These are phyloP conservation scores for Danio kyathit DNA, from an alignment of 2,797 vertebrate genomes.

Conservation along the genomic window DNA sequence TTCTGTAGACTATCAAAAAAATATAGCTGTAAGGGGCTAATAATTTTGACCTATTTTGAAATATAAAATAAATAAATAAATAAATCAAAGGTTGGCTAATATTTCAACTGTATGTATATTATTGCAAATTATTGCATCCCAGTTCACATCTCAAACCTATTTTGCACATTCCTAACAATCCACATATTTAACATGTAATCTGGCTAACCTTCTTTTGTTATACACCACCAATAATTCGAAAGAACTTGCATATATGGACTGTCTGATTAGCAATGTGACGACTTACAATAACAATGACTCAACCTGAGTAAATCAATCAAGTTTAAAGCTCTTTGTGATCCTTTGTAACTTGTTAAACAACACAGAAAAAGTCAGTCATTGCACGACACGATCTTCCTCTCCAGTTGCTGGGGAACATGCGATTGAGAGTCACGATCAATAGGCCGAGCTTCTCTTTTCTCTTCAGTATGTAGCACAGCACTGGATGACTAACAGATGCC, in stretches of 20 bases:
- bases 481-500: slow-evolving; percentile 62
- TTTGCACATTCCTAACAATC: not conserved
- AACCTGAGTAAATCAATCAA: slow-evolving; percentile 2
- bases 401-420: slow-evolving; percentile 46
- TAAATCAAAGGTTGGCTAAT: too few species aligned
- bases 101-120: too few species aligned
- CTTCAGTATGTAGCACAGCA: slow-evolving; percentile 56
- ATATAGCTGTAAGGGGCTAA: too few species aligned
- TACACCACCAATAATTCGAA: not conserved
- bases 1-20: too few species aligned
- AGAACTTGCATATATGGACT: not conserved
- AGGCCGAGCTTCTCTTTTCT: slow-evolving; percentile 35
- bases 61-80: too few species aligned
- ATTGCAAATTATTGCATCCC: not conserved
- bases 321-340: slow-evolving; percentile 22
- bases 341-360: slow-evolving; percentile 13
- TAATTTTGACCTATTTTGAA: too few species aligned
- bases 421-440: slow-evolving; percentile 52
- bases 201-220: not conserved
- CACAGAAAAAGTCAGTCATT: slow-evolving; percentile 3
- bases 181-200: not conserved
- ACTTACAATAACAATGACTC: not conserved
- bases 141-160: not conserved
- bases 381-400: not conserved
- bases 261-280: not conserved